phyloP scores from a whole-genome alignment of 35 echinoderm and acorn worm species.

The Amphiura filiformis region DNA sequence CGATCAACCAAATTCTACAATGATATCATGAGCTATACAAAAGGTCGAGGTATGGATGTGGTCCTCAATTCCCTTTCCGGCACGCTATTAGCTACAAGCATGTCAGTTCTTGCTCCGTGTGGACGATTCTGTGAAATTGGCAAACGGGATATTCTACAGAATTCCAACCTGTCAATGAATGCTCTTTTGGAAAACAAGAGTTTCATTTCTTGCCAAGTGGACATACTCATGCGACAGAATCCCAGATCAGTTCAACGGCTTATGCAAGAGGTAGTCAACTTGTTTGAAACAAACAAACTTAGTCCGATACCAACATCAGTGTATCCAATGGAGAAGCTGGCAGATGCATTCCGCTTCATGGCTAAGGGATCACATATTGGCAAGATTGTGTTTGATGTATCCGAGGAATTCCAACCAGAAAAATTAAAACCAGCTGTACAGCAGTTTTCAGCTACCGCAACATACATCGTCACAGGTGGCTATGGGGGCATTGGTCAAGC shows the following conservation, averaged over 20 bases:
- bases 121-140: constrained; percentile 58
- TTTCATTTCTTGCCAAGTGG: constrained; percentile 65
- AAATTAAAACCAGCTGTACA: constrained; percentile 35
- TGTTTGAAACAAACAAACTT: constrained; percentile 38
- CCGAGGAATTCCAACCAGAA: constrained; percentile 42
- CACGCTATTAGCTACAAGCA: constrained; percentile 39
- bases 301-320: constrained; percentile 37
- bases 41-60: constrained; percentile 60
- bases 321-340: constrained; percentile 38
- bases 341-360: constrained; percentile 42
- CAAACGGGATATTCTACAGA: constrained; percentile 18
- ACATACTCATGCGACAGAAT: constrained; percentile 45
- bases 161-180: constrained; percentile 45
- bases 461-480: constrained; percentile 76
- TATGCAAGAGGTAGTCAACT: constrained; percentile 20
- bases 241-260: constrained; percentile 23
- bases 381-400: constrained; percentile 51
- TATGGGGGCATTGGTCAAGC: constrained; percentile 66
- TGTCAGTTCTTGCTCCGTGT: constrained; percentile 54
- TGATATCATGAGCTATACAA: constrained; percentile 51
- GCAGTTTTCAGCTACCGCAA: constrained; percentile 70
- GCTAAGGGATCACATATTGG: constrained; percentile 28
- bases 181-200: constrained; percentile 58
- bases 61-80: constrained; percentile 64
- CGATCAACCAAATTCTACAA: constrained; percentile 39